Percentiles rank a stretch among this genome's conserved stretches.
Conservation (phyloP, 2,888 invertebrate species). For the Hyposoter dolosus region DNA sequence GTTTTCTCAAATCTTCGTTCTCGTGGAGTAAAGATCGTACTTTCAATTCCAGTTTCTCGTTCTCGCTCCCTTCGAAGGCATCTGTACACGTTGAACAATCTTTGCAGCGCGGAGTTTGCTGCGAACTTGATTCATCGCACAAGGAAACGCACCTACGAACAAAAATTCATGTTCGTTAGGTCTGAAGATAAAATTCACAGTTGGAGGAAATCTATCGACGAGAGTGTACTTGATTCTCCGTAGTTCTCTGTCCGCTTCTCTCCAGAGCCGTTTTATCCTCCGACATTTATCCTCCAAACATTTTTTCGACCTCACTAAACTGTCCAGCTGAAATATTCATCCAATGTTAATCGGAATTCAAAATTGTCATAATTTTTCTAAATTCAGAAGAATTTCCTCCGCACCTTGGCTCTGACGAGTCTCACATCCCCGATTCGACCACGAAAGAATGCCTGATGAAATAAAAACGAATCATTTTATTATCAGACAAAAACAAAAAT, state of each 20-base stretch:
- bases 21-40: conserved; percentile 68
- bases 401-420: conserved; percentile 75
- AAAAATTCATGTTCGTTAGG: background rate
- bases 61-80: conserved; percentile 18
- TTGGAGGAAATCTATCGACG: background rate
- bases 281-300: conserved; percentile 72
- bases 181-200: background rate
- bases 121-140: conserved; percentile 23
- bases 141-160: conserved; percentile 32
- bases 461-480: background rate
- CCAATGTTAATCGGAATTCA: background rate
- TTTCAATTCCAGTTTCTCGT: conserved; percentile 63
- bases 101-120: conserved; percentile 24
- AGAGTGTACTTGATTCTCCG: conserved; percentile 72
- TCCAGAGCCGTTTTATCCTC: conserved; percentile 70
- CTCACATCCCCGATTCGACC: conserved; percentile 70
- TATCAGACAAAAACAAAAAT: background rate
- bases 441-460: conserved; percentile 71
- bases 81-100: conserved; percentile 53
- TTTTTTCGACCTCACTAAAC: conserved; percentile 71
- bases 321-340: conserved; percentile 70
- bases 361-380: background rate
- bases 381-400: background rate
- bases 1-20: conserved; percentile 74
- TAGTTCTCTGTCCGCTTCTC: conserved; percentile 72